These are phyloP conservation scores for Montipora foliosa DNA, from an alignment of 64 coral and sea anemone species.

Conservation along the genomic window DNA sequence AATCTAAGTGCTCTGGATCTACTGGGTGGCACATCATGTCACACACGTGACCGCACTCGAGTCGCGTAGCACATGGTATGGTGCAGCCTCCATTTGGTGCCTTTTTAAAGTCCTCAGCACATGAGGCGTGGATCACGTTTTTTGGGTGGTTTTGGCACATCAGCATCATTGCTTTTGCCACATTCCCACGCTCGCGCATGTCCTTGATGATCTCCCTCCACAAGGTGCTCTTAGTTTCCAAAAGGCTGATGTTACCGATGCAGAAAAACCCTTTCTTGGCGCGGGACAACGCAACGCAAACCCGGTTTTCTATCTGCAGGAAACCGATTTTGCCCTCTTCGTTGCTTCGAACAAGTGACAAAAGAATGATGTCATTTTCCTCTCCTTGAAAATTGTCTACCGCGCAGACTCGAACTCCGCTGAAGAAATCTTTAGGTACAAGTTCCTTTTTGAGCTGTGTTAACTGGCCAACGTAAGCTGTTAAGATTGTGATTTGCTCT, in stretches of 20 bases:
- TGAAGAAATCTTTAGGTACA: conserved; percentile 76
- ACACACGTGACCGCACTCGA: conserved; percentile 67
- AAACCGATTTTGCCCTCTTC: conserved; percentile 77
- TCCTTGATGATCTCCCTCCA: conserved; percentile 64
- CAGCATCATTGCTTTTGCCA: conserved; percentile 8
- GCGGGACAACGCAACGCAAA: not conserved
- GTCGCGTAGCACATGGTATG: conserved; percentile 24
- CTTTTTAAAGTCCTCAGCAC: conserved; percentile 33
- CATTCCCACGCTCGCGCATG: conserved; percentile 39
- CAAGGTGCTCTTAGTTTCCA: conserved; percentile 31
- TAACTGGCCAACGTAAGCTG: conserved; percentile 89
- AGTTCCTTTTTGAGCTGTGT: conserved; percentile 41
- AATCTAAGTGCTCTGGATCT: conserved; percentile 50
- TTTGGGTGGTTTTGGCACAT: conserved; percentile 48
- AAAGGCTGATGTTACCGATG: not conserved
- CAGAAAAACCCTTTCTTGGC: too few relatives aligned
- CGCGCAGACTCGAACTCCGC: conserved; percentile 26
- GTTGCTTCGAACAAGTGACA: conserved; percentile 28
- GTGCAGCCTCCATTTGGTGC: conserved; percentile 58
- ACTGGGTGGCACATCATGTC: conserved; percentile 53
- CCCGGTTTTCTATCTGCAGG: conserved; percentile 71
- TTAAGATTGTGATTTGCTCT: conserved; percentile 77
- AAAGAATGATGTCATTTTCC: too few relatives aligned
- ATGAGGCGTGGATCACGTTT: conserved; percentile 37
- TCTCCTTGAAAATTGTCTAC: too few relatives aligned